phyloP scores from a whole-genome alignment of 2,888 invertebrate species.

The Polydrusus tereticollis region DNA sequence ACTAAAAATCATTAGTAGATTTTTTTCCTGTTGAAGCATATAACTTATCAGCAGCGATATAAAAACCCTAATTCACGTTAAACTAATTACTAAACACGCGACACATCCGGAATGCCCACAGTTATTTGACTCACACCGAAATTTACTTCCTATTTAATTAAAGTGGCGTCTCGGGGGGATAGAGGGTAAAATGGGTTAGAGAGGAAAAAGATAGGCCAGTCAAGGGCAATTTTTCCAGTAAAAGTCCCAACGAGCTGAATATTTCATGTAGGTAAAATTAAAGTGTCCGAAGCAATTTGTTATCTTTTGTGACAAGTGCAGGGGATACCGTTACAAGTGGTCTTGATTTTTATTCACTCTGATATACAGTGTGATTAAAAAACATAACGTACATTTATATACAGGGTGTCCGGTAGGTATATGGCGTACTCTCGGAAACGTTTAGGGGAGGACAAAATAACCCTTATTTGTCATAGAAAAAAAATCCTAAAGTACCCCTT shows the following conservation, averaged over 20 bases:
- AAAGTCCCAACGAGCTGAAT: constrained; percentile 42
- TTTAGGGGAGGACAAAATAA: no score
- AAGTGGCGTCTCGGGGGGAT: constrained; percentile 51
- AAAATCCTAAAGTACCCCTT: no score
- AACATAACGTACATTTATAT: no score
- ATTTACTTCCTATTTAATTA: constrained; percentile 51
- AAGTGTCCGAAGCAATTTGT: constrained; percentile 36
- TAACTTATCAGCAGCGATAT: background rate
- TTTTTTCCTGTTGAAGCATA: background rate
- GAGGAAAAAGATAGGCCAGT: constrained; percentile 45
- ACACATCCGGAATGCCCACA: constrained; percentile 40
- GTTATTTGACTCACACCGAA: constrained; percentile 43
- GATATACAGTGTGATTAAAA: background rate
- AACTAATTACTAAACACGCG: constrained; percentile 37
- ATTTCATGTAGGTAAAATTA: constrained; percentile 42
- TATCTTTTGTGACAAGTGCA: constrained; percentile 23
- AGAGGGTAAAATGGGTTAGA: constrained; percentile 33
- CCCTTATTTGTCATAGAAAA: no score
- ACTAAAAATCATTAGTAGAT: no score
- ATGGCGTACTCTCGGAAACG: no score
- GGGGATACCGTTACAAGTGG: background rate
- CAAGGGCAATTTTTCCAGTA: constrained; percentile 44
- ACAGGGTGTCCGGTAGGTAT: no score
- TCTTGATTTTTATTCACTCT: background rate
- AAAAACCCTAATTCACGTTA: constrained; percentile 24